Percentiles rank a stretch among this genome's conserved stretches.
phyloP scores from a whole-genome alignment of 30 jellyfish, hydroid and myxozoan genomes.

The Mastigias papua region DNA sequence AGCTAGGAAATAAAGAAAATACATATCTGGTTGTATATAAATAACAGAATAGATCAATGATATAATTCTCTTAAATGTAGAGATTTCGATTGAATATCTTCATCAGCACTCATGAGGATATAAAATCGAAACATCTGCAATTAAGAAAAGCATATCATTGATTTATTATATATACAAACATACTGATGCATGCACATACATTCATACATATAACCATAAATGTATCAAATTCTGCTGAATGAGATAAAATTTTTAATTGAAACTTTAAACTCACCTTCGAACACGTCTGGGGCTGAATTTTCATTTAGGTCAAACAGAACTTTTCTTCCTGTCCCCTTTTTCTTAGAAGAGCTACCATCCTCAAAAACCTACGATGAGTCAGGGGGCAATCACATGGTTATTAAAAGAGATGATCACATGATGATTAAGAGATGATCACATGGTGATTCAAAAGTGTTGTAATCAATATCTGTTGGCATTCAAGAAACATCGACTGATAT shows the following conservation, averaged over 20 bases:
- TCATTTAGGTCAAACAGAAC: conserved; percentile 45
- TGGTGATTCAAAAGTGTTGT: too few relatives aligned
- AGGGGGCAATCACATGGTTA: background rate
- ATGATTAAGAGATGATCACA: too few relatives aligned
- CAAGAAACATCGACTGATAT: too few relatives aligned
- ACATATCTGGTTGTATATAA: background rate
- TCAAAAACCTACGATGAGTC: background rate
- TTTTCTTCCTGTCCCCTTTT: conserved; percentile 7
- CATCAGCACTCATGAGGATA: too few relatives aligned
- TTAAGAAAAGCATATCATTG: too few relatives aligned
- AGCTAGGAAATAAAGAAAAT: background rate
- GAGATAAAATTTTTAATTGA: background rate
- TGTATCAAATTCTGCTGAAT: background rate
- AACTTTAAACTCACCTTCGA: conserved; percentile 11
- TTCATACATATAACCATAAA: background rate
- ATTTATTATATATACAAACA: too few relatives aligned
- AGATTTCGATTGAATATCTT: too few relatives aligned
- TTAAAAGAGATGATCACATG: too few relatives aligned
- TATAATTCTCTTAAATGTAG: too few relatives aligned
- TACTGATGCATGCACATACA: too few relatives aligned
- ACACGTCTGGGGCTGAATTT: conserved; percentile 1
- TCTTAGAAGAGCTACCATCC: conserved; percentile 11
- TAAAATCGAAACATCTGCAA: too few relatives aligned
- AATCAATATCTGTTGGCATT: too few relatives aligned
- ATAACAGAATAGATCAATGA: background rate